Evolutionary conservation across 2,888 invertebrate genomes (phyloP).

Genomic region (Plebejus anna): DNA sequence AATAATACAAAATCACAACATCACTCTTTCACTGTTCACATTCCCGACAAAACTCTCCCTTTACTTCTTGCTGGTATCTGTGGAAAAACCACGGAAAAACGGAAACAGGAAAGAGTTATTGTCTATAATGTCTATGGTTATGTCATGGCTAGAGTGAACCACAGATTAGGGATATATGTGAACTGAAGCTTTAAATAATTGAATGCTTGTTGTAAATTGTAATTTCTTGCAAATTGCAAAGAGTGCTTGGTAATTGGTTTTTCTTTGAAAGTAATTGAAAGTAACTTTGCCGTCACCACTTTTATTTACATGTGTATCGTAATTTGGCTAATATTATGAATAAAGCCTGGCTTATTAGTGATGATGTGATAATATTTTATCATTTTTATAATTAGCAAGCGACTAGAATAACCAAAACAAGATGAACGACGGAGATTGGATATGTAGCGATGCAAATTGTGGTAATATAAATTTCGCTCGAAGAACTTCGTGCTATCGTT

Average conservation of each 20-base stretch:
- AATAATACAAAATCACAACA: too few relatives aligned
- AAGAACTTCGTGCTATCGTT: conserved; percentile 93
- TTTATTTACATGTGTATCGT: conserved; percentile 61
- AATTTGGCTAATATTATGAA: conserved; percentile 19
- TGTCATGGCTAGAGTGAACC: conserved; percentile 55
- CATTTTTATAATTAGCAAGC: conserved; percentile 5
- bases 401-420: conserved; percentile 47
- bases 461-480: conserved; percentile 97
- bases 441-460: conserved; percentile 85
- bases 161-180: conserved; percentile 27
- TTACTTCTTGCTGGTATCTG: neutral
- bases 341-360: conserved; percentile 30
- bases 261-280: conserved; percentile 67
- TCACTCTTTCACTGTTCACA: too few relatives aligned
- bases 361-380: conserved; percentile 37
- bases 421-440: conserved; percentile 83
- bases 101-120: conserved; percentile 29
- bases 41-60: too few relatives aligned
- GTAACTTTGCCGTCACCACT: conserved; percentile 57
- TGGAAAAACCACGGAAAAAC: conserved; percentile 24
- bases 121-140: conserved; percentile 34
- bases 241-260: conserved; percentile 76
- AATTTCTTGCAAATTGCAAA: conserved; percentile 70
- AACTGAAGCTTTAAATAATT: conserved; percentile 55
- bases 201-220: conserved; percentile 53